Conservation (phyloP, 2,797 vertebrate species). For the Tauraco hartlaubi region DNA sequence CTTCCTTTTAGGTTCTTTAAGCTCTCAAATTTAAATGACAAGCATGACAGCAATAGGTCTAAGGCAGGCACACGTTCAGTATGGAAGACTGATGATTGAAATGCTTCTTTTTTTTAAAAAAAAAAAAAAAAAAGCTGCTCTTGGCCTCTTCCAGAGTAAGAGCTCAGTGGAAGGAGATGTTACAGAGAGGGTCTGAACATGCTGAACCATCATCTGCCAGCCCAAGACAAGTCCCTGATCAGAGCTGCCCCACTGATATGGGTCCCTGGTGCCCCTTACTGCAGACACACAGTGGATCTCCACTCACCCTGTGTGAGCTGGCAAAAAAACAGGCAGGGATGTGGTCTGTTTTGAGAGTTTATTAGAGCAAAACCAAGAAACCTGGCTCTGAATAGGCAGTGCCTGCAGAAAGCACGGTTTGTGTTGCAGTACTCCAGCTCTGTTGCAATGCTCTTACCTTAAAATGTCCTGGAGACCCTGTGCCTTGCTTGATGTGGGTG, state of each 20-base stretch:
- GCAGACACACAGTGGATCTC: fast-evolving
- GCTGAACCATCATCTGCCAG: not conserved
- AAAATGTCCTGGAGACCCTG: fast-evolving
- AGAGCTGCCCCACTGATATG: not conserved
- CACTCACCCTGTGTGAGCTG: not conserved
- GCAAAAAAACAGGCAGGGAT: not conserved
- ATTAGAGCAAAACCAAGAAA: not conserved
- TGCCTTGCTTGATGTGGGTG: fast-evolving
- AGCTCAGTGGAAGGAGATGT: not conserved
- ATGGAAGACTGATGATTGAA: not conserved
- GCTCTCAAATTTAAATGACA: not conserved
- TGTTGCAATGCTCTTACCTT: too few species aligned
- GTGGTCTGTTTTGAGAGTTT: not conserved
- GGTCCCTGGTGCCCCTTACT: not conserved
- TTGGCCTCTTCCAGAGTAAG: not conserved
- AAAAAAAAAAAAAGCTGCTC: not conserved
- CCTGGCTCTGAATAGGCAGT: not conserved
- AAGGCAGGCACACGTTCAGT: not conserved
- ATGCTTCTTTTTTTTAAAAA: not conserved
- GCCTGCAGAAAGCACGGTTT: fast-evolving
- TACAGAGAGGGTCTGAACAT: not conserved
- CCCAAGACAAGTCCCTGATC: too few species aligned
- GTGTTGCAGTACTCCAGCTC: too few species aligned
- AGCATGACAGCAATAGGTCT: not conserved
- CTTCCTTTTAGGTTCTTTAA: conserved; percentile 4